phyloP scores from a whole-genome alignment of 2,888 invertebrate genomes.

The Himalopsyche tibetana region DNA sequence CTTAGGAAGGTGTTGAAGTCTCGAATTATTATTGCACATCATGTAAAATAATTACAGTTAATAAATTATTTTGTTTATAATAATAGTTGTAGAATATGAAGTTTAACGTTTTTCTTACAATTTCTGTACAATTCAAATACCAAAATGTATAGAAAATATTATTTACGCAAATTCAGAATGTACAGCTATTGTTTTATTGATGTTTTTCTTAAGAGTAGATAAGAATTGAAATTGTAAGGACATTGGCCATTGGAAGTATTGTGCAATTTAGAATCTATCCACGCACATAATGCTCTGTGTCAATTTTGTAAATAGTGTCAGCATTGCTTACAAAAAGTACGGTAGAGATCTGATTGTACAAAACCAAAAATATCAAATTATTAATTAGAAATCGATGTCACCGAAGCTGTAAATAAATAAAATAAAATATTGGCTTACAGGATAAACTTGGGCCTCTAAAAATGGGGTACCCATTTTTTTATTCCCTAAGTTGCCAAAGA shows the following conservation, averaged over 20 bases:
- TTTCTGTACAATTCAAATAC: constrained; percentile 36
- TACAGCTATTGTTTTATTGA: not conserved
- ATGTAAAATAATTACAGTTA: constrained; percentile 32
- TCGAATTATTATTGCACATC: not conserved
- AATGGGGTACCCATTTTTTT: not conserved
- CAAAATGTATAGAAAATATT: constrained; percentile 27
- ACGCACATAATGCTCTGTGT: constrained; percentile 27
- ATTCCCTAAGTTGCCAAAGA: constrained; percentile 31
- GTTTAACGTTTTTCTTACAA: not conserved
- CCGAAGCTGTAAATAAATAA: not conserved
- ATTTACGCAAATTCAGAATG: constrained; percentile 24
- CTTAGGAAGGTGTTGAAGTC: not conserved
- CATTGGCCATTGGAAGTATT: constrained; percentile 38
- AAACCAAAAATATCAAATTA: constrained; percentile 37
- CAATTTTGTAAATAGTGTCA: constrained; percentile 33
- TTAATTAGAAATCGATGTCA: not conserved
- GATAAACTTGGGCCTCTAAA: not conserved
- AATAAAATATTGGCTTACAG: constrained; percentile 19
- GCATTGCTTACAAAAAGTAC: not conserved
- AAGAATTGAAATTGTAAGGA: constrained; percentile 29
- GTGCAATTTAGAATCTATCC: constrained; percentile 36
- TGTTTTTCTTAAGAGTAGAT: not conserved
- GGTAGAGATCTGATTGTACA: constrained; percentile 37
- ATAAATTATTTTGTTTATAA: constrained; percentile 13
- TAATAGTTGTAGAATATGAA: not conserved